These are phyloP conservation scores for Patella depressa DNA, from an alignment of 2,888 invertebrate genomes.

Conservation along the genomic window DNA sequence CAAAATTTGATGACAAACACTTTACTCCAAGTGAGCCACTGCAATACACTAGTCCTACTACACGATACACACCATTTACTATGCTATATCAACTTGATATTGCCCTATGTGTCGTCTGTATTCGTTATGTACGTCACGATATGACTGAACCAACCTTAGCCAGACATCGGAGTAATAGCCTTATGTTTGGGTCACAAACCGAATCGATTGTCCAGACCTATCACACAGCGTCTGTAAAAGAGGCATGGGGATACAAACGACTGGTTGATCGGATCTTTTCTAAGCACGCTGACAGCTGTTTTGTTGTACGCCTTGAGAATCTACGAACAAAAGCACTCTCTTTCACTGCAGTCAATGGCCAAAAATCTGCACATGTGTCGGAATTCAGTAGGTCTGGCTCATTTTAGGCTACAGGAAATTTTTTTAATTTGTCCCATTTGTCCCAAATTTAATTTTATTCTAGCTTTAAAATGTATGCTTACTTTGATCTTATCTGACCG, in stretches of 20 bases:
- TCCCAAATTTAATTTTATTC: too few relatives aligned
- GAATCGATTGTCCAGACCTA: not conserved
- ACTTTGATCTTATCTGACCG: too few relatives aligned
- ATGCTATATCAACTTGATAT: not conserved
- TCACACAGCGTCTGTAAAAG: not conserved
- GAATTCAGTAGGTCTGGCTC: too few relatives aligned
- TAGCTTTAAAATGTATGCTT: too few relatives aligned
- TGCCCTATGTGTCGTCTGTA: not conserved
- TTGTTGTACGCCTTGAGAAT: not conserved
- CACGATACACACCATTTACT: not conserved
- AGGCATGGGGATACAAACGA: not conserved
- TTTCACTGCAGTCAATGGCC: too few relatives aligned
- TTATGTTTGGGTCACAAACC: conserved; percentile 10
- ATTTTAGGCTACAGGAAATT: too few relatives aligned
- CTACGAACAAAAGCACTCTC: not conserved
- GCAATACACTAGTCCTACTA: too few relatives aligned
- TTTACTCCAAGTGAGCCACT: too few relatives aligned
- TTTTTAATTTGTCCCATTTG: too few relatives aligned
- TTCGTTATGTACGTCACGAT: conserved; percentile 1
- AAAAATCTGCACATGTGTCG: too few relatives aligned
- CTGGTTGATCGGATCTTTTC: not conserved
- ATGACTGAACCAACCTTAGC: not conserved
- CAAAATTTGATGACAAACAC: too few relatives aligned
- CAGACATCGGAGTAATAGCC: not conserved
- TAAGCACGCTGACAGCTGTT: conserved; percentile 7